Conservation (phyloP, 2,888 invertebrate genomes). For the Drosophila fungiperda region DNA sequence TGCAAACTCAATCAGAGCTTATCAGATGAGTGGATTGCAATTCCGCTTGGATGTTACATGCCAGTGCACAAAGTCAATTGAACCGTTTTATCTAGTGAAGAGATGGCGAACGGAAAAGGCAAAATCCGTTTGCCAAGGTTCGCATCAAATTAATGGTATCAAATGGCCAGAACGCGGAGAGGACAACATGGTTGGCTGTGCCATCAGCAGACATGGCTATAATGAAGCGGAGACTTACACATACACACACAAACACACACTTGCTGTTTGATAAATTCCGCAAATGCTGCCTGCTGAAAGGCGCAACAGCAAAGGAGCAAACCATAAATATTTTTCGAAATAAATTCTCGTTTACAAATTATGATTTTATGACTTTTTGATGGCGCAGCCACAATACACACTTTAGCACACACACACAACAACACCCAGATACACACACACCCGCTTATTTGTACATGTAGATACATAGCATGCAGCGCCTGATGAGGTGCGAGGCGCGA, state of each 20-base stretch:
- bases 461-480: conserved; percentile 2
- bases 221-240: conserved; percentile 59
- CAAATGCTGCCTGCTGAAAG: conserved; percentile 47
- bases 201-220: conserved; percentile 59
- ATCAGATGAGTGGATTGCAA: conserved; percentile 14
- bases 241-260: conserved; percentile 4
- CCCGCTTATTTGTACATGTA: conserved; percentile 24
- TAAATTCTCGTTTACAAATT: conserved; percentile 83
- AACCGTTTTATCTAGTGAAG: conserved; percentile 46
- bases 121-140: conserved; percentile 48
- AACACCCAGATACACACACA: conserved; percentile 8
- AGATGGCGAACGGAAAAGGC: conserved; percentile 41
- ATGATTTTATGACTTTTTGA: conserved; percentile 83
- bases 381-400: conserved; percentile 67
- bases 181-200: conserved; percentile 35
- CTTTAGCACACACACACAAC: neutral
- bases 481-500: neutral
- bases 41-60: conserved; percentile 20
- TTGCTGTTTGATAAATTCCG: conserved; percentile 53
- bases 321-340: conserved; percentile 80
- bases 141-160: conserved; percentile 58
- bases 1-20: conserved; percentile 7
- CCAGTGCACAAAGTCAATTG: conserved; percentile 57
- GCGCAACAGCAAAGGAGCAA: conserved; percentile 54
- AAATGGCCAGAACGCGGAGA: conserved; percentile 25